Percentiles rank a stretch among this genome's conserved stretches.
phyloP scores from a whole-genome alignment of 2,113 vertebrate species.

The Petromus typicus region DNA sequence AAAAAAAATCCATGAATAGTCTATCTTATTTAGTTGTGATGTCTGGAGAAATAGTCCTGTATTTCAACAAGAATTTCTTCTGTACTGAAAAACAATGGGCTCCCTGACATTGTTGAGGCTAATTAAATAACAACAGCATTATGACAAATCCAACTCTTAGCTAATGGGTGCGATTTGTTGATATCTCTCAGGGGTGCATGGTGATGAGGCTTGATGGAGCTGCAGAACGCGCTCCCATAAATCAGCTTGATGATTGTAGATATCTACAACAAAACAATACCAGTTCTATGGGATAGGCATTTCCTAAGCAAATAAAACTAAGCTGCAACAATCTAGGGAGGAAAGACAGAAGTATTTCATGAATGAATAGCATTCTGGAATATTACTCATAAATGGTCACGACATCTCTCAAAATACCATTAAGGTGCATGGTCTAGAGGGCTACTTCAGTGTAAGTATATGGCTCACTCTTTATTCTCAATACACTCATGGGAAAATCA shows the following conservation, averaged over 20 bases:
- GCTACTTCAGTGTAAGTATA: background rate
- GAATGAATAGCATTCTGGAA: background rate
- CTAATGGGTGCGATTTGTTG: slow-evolving; percentile 36
- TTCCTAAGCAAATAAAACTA: slow-evolving; percentile 44
- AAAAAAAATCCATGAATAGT: background rate
- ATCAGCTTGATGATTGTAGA: slow-evolving; percentile 29
- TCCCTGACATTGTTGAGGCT: slow-evolving; percentile 22
- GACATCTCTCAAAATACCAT: background rate
- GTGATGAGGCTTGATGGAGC: slow-evolving; percentile 18
- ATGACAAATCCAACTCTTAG: slow-evolving; percentile 59
- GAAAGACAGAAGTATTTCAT: background rate
- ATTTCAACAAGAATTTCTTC: slow-evolving; percentile 50
- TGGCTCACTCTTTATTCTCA: background rate
- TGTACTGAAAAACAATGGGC: slow-evolving; percentile 25
- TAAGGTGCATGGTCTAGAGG: background rate
- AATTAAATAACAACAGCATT: slow-evolving; percentile 66
- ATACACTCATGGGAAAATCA: background rate
- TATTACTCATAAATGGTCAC: background rate
- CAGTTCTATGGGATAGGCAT: background rate
- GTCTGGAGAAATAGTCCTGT: slow-evolving; percentile 8
- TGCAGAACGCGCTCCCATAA: slow-evolving; percentile 32
- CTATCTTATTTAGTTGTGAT: slow-evolving; percentile 53
- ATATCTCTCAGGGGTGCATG: background rate
- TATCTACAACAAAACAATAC: background rate
- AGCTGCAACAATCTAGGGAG: background rate